Evolutionary conservation across 2,113 vertebrate genomes (phyloP).

Genomic region (Aspidoscelis tigris): DNA sequence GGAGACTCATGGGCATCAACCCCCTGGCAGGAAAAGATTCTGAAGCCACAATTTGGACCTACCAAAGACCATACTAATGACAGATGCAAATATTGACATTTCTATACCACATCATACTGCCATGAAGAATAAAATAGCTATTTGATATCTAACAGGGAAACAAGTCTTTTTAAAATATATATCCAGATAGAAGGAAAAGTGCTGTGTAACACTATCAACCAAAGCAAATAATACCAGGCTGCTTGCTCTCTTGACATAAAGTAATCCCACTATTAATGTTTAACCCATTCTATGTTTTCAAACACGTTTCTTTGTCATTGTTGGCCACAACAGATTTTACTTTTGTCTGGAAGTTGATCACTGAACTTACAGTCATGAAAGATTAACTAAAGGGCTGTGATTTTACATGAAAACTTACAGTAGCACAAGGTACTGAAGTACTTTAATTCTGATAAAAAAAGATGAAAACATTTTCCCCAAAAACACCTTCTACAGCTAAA

Average conservation of each 20-base stretch:
- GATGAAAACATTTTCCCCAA: neutral
- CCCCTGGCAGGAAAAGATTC: too few species aligned
- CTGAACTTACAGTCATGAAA: neutral
- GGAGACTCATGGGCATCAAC: too few species aligned
- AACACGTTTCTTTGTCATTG: neutral
- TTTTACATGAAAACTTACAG: neutral
- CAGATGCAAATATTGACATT: too few species aligned
- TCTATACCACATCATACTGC: neutral
- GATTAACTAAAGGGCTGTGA: neutral
- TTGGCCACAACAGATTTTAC: neutral
- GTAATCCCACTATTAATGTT: constrained; percentile 20
- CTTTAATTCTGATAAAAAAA: neutral
- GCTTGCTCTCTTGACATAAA: neutral
- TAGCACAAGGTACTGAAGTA: neutral
- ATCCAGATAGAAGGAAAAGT: neutral
- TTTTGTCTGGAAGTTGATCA: neutral
- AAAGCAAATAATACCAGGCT: constrained; percentile 14
- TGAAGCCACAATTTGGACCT: too few species aligned
- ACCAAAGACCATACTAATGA: too few species aligned
- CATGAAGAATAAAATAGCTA: neutral
- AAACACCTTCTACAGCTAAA: neutral
- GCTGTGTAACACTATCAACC: neutral
- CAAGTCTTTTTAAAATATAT: neutral
- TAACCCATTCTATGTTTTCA: constrained; percentile 10
- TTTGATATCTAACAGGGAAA: neutral